Evolutionary conservation across 2,113 vertebrate species (phyloP).

Genomic region (Xiphias gladius): DNA sequence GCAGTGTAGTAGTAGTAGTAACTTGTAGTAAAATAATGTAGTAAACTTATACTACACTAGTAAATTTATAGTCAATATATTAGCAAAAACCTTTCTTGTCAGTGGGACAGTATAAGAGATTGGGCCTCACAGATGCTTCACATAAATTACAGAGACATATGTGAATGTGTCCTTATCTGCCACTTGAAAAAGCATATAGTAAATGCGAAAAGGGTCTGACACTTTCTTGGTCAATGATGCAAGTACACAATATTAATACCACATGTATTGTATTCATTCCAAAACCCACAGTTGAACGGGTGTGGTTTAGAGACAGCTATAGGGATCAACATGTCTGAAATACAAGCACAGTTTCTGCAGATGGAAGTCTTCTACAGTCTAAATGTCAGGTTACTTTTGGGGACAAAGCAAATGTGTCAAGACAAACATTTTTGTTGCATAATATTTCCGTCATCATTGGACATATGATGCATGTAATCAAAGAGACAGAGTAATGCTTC

Average conservation of each 20-base stretch:
- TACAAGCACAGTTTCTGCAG: slow-evolving; percentile 28
- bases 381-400: slow-evolving; percentile 29
- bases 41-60: neutral
- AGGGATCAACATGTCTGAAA: slow-evolving; percentile 44
- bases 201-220: slow-evolving; percentile 19
- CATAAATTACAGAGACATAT: slow-evolving; percentile 29
- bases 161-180: neutral
- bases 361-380: slow-evolving; percentile 29
- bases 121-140: slow-evolving; percentile 10
- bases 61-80: neutral
- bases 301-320: slow-evolving; percentile 36
- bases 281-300: neutral
- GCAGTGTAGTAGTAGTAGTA: no score
- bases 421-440: neutral
- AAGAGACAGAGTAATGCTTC: neutral
- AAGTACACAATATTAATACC: slow-evolving; percentile 12
- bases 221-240: neutral
- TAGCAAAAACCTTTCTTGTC: neutral
- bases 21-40: no score
- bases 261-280: slow-evolving; percentile 8
- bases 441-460: neutral
- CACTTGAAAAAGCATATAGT: slow-evolving; percentile 1
- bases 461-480: slow-evolving; percentile 38
- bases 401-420: slow-evolving; percentile 15
- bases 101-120: slow-evolving; percentile 1